Base-by-base conservation (phyloP, 2,888 invertebrate species). In the Idaea aversata region DNA sequence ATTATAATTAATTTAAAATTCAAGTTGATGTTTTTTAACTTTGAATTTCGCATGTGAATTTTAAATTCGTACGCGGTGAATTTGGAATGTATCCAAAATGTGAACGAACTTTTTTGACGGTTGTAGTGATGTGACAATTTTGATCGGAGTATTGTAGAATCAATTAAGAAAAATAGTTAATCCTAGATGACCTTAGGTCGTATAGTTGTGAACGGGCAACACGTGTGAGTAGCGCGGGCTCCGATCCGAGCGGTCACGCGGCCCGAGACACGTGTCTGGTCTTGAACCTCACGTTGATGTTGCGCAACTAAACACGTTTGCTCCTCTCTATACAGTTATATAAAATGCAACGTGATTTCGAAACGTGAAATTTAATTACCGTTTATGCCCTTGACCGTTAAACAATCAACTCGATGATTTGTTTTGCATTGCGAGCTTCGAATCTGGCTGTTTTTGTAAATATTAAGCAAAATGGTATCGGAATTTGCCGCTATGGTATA, bases 201-300 rank as follows among this genome's bases (percentile, higher is more conserved):
- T 80, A 80, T 81, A 77, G 81, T 81, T 83, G 81, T 72, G 66
- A 25, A 25, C 25, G 62, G 64, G 63, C 67, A 63, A 72, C 88
- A 86, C 88, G 88, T 88, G 87, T 76, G 70, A 62, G n/a, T 65
- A 70, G 71, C 71, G 76, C 75, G 76, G 69, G 65, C 61, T 67
- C 66, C 76, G 81, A n/a, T 6, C 59, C 1, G 59, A 25, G 59
- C 3, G 13, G 83, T 91, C 92, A 91, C 91, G 91, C 84, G 91
- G 90, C 86, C 65, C 34, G 58, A 67, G 73, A 79, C 91, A 91
- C 91, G 92, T 91, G 90, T 79, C 77, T 76, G 81, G 69, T 82
- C 88, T 87, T 88, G 90, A 88, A 88, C 89, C 88, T 88, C 91
- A 91, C 92, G 91, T 91, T 91, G 87, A 70, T 73, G 78, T 91